These are phyloP conservation scores for Eleginops maclovinus DNA, from an alignment of 2,113 vertebrate species.

Conservation along the genomic window DNA sequence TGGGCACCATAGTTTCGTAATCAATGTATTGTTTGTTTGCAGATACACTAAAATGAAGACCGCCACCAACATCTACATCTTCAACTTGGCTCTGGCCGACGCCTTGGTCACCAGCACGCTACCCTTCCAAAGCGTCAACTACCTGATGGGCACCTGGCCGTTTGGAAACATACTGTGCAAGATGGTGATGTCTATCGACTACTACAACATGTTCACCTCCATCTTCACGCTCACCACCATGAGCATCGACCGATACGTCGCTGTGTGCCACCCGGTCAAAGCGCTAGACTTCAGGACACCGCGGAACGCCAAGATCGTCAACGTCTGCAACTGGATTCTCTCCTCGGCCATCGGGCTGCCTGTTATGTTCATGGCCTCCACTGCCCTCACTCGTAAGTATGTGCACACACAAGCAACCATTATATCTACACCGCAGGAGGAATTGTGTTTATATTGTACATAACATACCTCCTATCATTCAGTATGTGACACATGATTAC, in stretches of 20 bases:
- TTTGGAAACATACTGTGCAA: constrained; percentile 96
- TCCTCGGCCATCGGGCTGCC: constrained; percentile 98
- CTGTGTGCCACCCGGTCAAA: constrained; percentile 97
- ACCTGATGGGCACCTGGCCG: constrained; percentile 97
- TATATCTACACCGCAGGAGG: not conserved
- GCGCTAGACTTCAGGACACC: constrained; percentile 97
- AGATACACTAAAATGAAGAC: constrained; percentile 99
- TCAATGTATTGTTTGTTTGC: constrained; percentile 34
- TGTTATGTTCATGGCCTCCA: constrained; percentile 98
- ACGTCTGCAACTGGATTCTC: constrained; percentile 98
- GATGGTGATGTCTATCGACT: constrained; percentile 97
- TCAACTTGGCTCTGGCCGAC: constrained; percentile 97
- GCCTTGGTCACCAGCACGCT: constrained; percentile 96
- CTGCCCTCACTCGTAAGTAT: constrained; percentile 75
- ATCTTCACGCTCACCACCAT: constrained; percentile 99
- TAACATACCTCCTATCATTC: not conserved
- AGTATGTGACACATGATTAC: not conserved
- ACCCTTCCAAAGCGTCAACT: constrained; percentile 98
- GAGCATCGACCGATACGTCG: constrained; percentile 98
- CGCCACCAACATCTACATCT: constrained; percentile 99
- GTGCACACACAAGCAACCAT: not conserved
- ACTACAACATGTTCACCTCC: constrained; percentile 99
- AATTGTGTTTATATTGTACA: not conserved
- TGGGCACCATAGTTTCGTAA: not conserved
- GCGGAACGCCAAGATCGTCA: constrained; percentile 97